Conservation (phyloP, 2,113 vertebrate species). For the Seriola rivoliana region DNA sequence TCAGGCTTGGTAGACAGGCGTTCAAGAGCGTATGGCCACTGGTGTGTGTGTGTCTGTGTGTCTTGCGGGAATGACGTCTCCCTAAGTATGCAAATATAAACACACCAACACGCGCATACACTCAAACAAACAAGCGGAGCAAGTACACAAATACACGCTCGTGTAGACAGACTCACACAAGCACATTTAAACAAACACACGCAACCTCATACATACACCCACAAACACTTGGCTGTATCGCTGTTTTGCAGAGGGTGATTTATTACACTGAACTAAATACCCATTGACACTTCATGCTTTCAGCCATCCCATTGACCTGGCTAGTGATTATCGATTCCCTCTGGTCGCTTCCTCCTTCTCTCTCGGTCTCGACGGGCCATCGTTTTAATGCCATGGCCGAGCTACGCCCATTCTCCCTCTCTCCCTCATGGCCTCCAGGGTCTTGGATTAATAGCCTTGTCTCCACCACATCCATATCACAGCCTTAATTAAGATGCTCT, state of each 20-base stretch:
- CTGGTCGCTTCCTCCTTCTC: conserved; percentile 50
- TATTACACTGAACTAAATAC: conserved; percentile 81
- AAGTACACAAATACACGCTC: neutral
- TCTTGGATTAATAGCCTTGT: conserved; percentile 81
- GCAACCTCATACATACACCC: conserved; percentile 22
- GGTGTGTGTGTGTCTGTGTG: conserved; percentile 54
- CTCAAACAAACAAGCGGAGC: conserved; percentile 18
- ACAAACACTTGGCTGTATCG: conserved; percentile 61
- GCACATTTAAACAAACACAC: conserved; percentile 37
- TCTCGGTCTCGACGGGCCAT: conserved; percentile 43
- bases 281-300: conserved; percentile 83
- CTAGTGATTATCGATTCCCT: conserved; percentile 79
- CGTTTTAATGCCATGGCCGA: conserved; percentile 64
- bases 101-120: conserved; percentile 4
- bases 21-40: conserved; percentile 42
- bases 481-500: conserved; percentile 79
- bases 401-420: conserved; percentile 59
- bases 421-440: conserved; percentile 66
- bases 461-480: conserved; percentile 78
- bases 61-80: conserved; percentile 43
- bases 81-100: conserved; percentile 34
- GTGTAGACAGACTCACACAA: conserved; percentile 27
- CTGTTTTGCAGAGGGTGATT: conserved; percentile 70
- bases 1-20: conserved; percentile 57
- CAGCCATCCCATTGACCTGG: conserved; percentile 79